phyloP scores from a whole-genome alignment of 35 echinoderm and acorn worm genomes.

The Holothuria glaberrima region DNA sequence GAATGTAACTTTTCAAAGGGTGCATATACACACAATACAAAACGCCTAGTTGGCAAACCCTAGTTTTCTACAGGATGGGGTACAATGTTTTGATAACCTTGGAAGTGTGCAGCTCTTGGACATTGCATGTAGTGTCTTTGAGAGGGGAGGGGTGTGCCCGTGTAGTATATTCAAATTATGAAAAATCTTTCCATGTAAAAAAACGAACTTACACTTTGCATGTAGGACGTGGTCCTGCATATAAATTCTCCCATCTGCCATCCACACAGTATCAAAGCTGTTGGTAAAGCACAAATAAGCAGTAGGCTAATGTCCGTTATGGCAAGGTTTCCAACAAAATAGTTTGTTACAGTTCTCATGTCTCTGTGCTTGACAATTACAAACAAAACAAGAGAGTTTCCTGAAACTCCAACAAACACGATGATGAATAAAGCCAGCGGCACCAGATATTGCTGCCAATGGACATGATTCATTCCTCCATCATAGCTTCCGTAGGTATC shows the following conservation, averaged over 20 bases:
- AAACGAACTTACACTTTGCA: constrained; percentile 81
- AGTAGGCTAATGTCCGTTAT: constrained; percentile 79
- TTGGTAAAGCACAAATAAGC: constrained; percentile 77
- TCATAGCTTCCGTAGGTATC: not conserved
- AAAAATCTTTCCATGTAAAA: too few relatives aligned
- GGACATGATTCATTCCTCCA: not conserved
- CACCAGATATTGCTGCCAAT: not conserved
- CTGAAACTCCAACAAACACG: constrained; percentile 64
- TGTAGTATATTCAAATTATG: too few relatives aligned
- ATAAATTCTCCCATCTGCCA: constrained; percentile 75
- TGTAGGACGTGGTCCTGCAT: constrained; percentile 75
- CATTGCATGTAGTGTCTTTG: too few relatives aligned
- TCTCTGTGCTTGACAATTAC: constrained; percentile 88
- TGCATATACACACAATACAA: too few relatives aligned
- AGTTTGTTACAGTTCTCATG: constrained; percentile 96
- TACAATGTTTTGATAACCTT: too few relatives aligned
- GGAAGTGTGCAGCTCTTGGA: too few relatives aligned
- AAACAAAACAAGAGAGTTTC: constrained; percentile 84
- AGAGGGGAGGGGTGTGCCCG: too few relatives aligned
- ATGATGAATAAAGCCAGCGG: not conserved
- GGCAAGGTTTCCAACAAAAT: constrained; percentile 88
- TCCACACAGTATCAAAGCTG: constrained; percentile 28
- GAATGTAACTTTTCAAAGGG: too few relatives aligned
- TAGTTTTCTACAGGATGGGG: too few relatives aligned
- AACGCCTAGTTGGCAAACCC: too few relatives aligned